Evolutionary conservation across 2,888 invertebrate genomes (phyloP), one percentile per base, ranked within the genome.

Genomic region (Zeuzera pyrina): DNA sequence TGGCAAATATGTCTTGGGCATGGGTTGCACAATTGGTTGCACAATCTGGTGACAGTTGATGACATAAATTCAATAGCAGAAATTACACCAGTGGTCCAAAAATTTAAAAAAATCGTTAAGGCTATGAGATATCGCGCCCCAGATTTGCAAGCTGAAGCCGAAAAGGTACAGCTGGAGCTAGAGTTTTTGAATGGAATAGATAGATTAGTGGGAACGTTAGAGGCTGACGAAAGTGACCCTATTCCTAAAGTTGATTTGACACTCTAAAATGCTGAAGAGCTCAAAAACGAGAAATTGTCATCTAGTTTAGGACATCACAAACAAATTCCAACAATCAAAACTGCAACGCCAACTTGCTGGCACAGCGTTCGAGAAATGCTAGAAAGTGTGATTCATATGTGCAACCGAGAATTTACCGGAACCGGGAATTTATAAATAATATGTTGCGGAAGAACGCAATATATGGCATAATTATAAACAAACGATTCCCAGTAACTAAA

Each of bases 1-100:
- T n/a, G n/a, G n/a, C 32, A 30, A 15, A 6, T 38, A 1, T 38
- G 38, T 13, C 15, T 38, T 6, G 34, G 34, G 8, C 34, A 38
- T 7, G 38, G 30, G 6, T 22, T 38, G n/a, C n/a, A n/a, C n/a
- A n/a, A n/a, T n/a, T n/a, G n/a, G n/a, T n/a, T n/a, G n/a, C 34
- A 38, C 22, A 30, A 34, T 13, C 21, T 38, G 5, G 31, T 35
- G 1, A 24, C 15, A 5, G 14, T 31, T 5, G 34, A 38, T 32
- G 38, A 34, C 13, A 27, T 34, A n/a, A 23, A 30, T 8, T 14
- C 13, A 3, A 21, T 28, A 3, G 22, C 34, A 11, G 30, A 32
- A 19, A 2, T 34, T 6, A 12, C 21, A 7, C 14, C 3, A 2
- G 8, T 34, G 4, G 11, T 38, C 3, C 30, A 3, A 12, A 34